Evolutionary conservation across 30 jellyfish, hydroid and myxozoan species (phyloP).

Genomic region (Chironex yamaguchii): DNA sequence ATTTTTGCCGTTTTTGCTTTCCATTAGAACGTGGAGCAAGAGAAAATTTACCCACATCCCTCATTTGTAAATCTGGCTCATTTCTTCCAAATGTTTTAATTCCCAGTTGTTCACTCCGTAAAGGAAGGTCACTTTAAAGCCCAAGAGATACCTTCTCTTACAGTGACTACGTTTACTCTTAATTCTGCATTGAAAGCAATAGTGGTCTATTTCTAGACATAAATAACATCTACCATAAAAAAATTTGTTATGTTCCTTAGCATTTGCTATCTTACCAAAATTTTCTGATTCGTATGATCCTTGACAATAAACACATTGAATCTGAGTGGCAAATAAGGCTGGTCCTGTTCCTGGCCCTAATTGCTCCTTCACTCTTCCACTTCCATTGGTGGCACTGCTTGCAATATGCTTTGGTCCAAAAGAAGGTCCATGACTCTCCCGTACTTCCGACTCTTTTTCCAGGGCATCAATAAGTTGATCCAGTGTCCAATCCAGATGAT

Average conservation of each 20-base stretch:
- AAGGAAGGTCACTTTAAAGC: too few species aligned
- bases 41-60: too few species aligned
- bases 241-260: neutral
- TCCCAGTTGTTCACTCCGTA: too few species aligned
- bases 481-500: slow-evolving; percentile 15
- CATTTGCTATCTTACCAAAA: neutral
- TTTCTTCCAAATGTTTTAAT: too few species aligned
- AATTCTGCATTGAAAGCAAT: neutral
- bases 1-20: too few species aligned
- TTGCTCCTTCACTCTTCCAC: neutral
- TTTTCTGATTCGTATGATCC: neutral
- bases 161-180: neutral
- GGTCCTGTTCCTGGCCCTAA: neutral
- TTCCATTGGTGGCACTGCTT: neutral
- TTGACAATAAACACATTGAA: slow-evolving; percentile 3
- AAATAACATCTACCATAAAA: slow-evolving; percentile 8
- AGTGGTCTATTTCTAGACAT: neutral
- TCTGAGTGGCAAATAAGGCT: neutral
- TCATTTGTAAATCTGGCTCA: too few species aligned
- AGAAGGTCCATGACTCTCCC: neutral
- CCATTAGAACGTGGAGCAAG: too few species aligned
- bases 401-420: too few species aligned
- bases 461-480: neutral
- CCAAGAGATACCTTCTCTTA: neutral
- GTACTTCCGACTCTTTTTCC: slow-evolving; percentile 3